Evolutionary conservation across 2,888 invertebrate genomes (phyloP).

Genomic region (Aquatica leii): DNA sequence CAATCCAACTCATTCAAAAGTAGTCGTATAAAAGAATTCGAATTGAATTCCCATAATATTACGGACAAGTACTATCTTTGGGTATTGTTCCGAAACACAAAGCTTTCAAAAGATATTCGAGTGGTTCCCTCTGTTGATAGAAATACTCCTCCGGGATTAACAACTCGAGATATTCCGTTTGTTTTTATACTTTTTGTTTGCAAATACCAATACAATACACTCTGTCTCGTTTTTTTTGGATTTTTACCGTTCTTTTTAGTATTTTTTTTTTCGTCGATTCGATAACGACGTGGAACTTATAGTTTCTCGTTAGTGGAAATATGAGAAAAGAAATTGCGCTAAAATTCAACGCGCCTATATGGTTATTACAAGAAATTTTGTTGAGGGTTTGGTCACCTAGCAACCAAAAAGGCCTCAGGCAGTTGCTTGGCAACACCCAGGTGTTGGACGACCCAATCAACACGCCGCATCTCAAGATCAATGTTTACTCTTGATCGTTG

Average conservation of each 20-base stretch:
- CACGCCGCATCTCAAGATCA: slow-evolving; percentile 61
- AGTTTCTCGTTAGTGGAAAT: neutral
- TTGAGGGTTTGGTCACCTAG: slow-evolving; percentile 42
- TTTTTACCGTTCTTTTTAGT: slow-evolving; percentile 1
- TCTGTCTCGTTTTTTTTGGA: neutral
- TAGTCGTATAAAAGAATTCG: slow-evolving; percentile 37
- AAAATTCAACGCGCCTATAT: no score
- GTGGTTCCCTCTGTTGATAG: slow-evolving; percentile 37
- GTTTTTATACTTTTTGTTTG: slow-evolving; percentile 19
- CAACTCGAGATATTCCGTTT: slow-evolving; percentile 33
- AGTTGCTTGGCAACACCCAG: slow-evolving; percentile 60
- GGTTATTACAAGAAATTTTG: slow-evolving; percentile 21
- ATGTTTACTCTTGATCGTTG: slow-evolving; percentile 54
- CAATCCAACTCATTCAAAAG: slow-evolving; percentile 37
- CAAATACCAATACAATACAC: neutral
- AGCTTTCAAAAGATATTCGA: slow-evolving; percentile 40
- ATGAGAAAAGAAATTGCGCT: no score
- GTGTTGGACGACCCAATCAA: slow-evolving; percentile 61
- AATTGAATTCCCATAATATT: slow-evolving; percentile 37
- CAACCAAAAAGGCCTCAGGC: slow-evolving; percentile 46
- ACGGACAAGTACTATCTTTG: slow-evolving; percentile 40
- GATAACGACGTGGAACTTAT: no score
- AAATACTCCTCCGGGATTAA: slow-evolving; percentile 34
- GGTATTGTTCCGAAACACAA: slow-evolving; percentile 40
- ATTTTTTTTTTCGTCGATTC: neutral